These are phyloP conservation scores for Junco hyemalis DNA, from an alignment of 2,113 vertebrate genomes.

Conservation along the genomic window DNA sequence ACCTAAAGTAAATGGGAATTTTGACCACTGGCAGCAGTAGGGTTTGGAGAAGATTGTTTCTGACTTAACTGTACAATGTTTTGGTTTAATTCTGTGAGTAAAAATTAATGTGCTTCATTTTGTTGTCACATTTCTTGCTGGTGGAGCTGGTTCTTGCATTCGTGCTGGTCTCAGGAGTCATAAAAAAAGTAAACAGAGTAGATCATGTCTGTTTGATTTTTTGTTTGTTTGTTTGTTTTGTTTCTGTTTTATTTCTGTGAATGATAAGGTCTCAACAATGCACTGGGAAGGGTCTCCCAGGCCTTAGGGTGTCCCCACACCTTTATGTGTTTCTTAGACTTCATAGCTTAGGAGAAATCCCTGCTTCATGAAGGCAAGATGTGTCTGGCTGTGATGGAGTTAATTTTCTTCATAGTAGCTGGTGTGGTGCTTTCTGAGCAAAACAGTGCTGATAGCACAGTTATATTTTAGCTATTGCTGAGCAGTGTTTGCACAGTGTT, in stretches of 20 bases:
- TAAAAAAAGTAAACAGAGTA: not conserved
- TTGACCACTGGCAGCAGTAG: not conserved
- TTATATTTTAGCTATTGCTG: not conserved
- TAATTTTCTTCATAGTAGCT: not conserved
- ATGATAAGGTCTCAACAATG: not conserved
- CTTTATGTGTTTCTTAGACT: not conserved
- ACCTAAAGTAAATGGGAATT: not conserved
- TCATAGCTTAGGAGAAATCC: not conserved
- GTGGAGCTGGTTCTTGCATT: not conserved
- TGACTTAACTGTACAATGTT: not conserved
- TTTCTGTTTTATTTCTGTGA: not conserved
- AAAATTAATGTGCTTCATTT: not conserved
- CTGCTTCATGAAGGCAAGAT: fast-evolving
- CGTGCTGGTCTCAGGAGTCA: not conserved
- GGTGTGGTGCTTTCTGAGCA: not conserved
- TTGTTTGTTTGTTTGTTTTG: not conserved
- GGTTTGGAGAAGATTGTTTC: not conserved
- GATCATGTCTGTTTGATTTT: not conserved
- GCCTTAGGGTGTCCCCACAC: not conserved
- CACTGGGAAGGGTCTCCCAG: not conserved
- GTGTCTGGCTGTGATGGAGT: not conserved
- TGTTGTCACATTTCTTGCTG: fast-evolving
- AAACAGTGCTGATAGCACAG: not conserved
- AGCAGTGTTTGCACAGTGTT: not conserved
- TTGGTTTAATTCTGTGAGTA: not conserved